phyloP scores from a whole-genome alignment of 2,797 vertebrate species.

The Xyrichtys novacula region DNA sequence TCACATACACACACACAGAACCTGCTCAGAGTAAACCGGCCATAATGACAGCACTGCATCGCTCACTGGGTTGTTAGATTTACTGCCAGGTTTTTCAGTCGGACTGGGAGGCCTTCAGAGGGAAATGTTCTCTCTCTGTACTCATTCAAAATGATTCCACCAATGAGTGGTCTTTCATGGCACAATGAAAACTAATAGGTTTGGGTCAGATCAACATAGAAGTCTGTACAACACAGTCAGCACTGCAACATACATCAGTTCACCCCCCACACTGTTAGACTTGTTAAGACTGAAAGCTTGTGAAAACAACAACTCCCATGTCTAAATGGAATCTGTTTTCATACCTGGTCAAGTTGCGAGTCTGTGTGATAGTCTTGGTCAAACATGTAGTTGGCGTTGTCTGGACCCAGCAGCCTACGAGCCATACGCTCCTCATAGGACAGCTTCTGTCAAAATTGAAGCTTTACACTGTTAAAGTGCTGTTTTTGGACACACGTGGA shows the following conservation, averaged over 20 bases:
- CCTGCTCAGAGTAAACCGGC: constrained; percentile 4
- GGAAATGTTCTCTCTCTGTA: constrained; percentile 28
- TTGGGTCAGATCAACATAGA: constrained; percentile 38
- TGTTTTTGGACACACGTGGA: constrained; percentile 7
- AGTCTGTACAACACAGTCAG: constrained; percentile 5
- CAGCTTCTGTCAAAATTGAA: constrained; percentile 84
- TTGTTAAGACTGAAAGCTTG: background rate
- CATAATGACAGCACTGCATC: constrained; percentile 41
- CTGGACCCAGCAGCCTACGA: constrained; percentile 93
- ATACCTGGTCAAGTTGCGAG: constrained; percentile 87
- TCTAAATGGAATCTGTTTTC: background rate
- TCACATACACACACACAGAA: constrained; percentile 14
- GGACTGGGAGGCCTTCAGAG: constrained; percentile 54
- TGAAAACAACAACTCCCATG: background rate
- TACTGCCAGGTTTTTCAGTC: constrained; percentile 34
- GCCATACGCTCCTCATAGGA: constrained; percentile 98
- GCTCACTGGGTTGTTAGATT: constrained; percentile 42
- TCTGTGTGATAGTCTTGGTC: constrained; percentile 86
- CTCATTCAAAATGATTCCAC: constrained; percentile 46
- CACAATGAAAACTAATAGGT: constrained; percentile 36
- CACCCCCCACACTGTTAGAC: constrained; percentile 4
- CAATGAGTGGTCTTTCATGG: constrained; percentile 32
- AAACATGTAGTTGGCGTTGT: constrained; percentile 88
- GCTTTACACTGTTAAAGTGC: constrained; percentile 26
- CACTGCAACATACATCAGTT: constrained; percentile 14